These are phyloP conservation scores for Allolobophora icterica DNA, from an alignment of 2,888 invertebrate species.

Conservation along the genomic window DNA sequence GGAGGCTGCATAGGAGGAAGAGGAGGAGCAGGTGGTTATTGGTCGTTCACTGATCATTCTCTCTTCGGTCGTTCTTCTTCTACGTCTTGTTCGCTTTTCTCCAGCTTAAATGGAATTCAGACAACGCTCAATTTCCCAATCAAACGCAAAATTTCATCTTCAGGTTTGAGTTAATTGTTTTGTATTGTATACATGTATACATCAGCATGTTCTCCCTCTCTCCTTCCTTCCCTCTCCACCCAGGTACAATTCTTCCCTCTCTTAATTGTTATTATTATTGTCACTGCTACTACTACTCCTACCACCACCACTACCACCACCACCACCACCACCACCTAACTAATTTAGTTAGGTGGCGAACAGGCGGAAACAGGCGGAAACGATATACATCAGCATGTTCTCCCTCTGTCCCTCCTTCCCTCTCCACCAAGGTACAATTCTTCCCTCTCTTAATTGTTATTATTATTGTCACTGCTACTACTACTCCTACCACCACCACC, in stretches of 20 bases:
- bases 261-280: background rate
- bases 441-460: background rate
- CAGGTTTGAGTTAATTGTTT: no score
- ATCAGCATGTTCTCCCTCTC: no score
- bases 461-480: background rate
- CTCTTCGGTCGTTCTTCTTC: background rate
- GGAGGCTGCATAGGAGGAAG: background rate
- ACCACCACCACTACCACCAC: background rate
- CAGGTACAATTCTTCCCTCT: background rate
- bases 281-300: background rate
- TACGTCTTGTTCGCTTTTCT: background rate
- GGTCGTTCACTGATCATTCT: background rate
- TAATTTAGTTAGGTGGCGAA: no score
- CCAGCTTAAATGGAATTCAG: background rate
- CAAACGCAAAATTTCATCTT: background rate
- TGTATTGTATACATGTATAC: no score
- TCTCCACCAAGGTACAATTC: no score
- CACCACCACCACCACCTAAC: no score
- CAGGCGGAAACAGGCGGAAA: no score
- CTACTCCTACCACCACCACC: background rate
- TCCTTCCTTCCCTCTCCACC: no score
- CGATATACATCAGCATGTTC: no score
- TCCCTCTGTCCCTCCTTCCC: no score
- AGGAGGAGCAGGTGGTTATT: background rate
- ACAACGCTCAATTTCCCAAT: background rate